phyloP scores from a whole-genome alignment of 53 echinoderm and acorn worm species.

The Crossaster papposus region DNA sequence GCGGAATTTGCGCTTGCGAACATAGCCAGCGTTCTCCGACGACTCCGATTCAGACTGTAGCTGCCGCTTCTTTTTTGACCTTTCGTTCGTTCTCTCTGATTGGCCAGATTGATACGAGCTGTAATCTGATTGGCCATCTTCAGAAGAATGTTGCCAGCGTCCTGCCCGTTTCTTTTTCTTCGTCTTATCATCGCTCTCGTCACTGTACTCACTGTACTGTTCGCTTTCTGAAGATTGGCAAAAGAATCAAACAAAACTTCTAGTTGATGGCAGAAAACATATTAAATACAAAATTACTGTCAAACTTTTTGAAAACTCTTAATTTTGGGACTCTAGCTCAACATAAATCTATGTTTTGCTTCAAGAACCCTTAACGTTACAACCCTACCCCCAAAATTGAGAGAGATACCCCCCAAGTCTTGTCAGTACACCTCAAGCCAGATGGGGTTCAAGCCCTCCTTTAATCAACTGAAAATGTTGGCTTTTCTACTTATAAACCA shows the following conservation, averaged over 20 bases:
- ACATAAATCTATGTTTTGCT: too few relatives aligned
- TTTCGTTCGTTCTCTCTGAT: conserved; percentile 2
- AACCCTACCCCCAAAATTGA: too few relatives aligned
- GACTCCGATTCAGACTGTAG: conserved; percentile 41
- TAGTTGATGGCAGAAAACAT: neutral
- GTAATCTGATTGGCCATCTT: conserved; percentile 13
- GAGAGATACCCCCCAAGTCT: too few relatives aligned
- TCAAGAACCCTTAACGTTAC: too few relatives aligned
- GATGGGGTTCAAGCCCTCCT: too few relatives aligned
- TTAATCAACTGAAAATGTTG: too few relatives aligned
- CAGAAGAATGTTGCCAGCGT: neutral
- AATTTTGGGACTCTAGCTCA: neutral
- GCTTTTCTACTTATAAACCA: too few relatives aligned
- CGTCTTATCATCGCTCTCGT: conserved; percentile 41
- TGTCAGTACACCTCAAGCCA: too few relatives aligned
- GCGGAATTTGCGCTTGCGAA: conserved; percentile 82
- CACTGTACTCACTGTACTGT: conserved; percentile 67
- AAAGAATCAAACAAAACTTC: neutral
- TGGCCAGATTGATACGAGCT: conserved; percentile 24
- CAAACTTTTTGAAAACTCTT: neutral
- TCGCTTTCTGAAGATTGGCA: conserved; percentile 35
- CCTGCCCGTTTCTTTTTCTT: conserved; percentile 20
- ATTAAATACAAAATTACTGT: too few relatives aligned
- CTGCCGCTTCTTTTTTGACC: neutral
- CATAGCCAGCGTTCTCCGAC: conserved; percentile 41